Evolutionary conservation across 2,888 invertebrate genomes (phyloP).

Genomic region (Pocota personata): DNA sequence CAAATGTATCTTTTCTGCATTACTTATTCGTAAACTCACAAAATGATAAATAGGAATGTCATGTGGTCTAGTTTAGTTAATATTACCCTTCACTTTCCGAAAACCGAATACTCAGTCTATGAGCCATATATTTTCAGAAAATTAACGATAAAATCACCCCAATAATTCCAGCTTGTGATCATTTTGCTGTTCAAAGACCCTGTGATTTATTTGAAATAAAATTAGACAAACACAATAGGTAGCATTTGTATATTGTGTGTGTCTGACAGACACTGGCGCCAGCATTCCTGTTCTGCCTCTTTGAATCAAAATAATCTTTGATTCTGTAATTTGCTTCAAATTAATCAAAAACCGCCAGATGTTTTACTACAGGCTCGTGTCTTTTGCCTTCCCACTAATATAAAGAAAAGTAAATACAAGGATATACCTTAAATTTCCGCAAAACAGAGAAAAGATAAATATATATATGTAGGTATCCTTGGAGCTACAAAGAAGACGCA

Average conservation of each 20-base stretch:
- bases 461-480: neutral
- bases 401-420: neutral
- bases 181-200: neutral
- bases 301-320: constrained; percentile 10
- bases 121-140: too few relatives aligned
- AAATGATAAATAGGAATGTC: too few relatives aligned
- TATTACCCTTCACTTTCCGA: too few relatives aligned
- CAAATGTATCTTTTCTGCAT: too few relatives aligned
- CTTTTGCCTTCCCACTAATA: neutral
- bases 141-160: neutral
- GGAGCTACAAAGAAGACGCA: neutral
- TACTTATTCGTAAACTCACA: too few relatives aligned
- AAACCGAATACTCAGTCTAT: too few relatives aligned
- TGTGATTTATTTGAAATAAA: constrained; percentile 18
- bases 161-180: neutral
- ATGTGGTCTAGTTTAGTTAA: too few relatives aligned
- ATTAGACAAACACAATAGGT: neutral
- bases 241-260: constrained; percentile 4
- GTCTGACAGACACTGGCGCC: constrained; percentile 3
- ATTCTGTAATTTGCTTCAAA: constrained; percentile 6
- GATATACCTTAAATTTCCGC: neutral
- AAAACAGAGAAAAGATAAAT: neutral
- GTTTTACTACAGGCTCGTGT: constrained; percentile 5
- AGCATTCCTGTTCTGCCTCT: neutral
- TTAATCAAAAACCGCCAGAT: constrained; percentile 30